These are phyloP conservation scores for Toxotes chatareus DNA, from an alignment of 2,113 vertebrate genomes.

Conservation along the genomic window DNA sequence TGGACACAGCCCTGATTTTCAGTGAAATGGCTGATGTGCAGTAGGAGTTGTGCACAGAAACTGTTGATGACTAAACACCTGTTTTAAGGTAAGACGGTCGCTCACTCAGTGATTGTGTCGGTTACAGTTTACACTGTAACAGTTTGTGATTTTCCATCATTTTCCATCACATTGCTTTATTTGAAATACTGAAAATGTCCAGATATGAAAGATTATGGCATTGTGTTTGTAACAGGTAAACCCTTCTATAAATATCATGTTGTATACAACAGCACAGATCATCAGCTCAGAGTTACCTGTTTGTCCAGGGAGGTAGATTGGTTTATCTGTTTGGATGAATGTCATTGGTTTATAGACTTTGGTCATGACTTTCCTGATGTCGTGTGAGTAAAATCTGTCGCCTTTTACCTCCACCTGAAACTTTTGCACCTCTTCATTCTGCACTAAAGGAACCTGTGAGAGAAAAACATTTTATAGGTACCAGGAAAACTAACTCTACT, in stretches of 20 bases:
- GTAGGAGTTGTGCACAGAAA: no score
- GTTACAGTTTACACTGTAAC: no score
- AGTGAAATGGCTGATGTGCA: no score
- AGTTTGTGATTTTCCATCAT: no score
- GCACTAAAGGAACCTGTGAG: slow-evolving; percentile 66
- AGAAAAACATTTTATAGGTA: slow-evolving; percentile 1
- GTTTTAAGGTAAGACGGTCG: no score
- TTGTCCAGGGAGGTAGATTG: slow-evolving; percentile 82
- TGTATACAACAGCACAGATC: not conserved
- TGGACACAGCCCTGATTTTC: no score
- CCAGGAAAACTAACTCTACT: no score
- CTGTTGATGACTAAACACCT: no score
- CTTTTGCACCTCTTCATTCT: slow-evolving; percentile 24
- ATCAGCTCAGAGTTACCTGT: slow-evolving; percentile 63
- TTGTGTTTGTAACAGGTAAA: not conserved
- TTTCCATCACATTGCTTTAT: no score
- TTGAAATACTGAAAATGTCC: not conserved
- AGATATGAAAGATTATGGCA: not conserved
- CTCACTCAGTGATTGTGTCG: no score
- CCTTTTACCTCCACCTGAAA: slow-evolving; percentile 75
- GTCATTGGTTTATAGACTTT: slow-evolving; percentile 40
- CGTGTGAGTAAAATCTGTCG: slow-evolving; percentile 58
- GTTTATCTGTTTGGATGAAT: slow-evolving; percentile 82
- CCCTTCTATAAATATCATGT: no score
- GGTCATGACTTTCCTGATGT: slow-evolving; percentile 73